Conservation (phyloP, 2,888 invertebrate genomes). For the Gastracanthus pulcherrimus region DNA sequence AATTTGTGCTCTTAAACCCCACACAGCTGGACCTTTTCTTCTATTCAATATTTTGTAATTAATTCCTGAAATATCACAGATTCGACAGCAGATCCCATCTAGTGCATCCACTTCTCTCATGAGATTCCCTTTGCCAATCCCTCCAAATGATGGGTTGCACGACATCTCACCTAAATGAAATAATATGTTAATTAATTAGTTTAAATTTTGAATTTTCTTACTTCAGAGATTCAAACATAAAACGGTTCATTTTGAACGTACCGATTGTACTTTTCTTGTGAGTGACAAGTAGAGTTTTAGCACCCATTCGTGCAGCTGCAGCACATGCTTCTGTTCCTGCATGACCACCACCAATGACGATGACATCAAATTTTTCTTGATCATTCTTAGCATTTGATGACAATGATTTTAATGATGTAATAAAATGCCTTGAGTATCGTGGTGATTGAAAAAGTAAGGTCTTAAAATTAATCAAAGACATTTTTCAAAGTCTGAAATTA, state of each 20-base stretch:
- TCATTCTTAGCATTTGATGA: slow-evolving; percentile 35
- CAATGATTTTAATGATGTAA: slow-evolving; percentile 54
- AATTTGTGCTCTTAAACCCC: slow-evolving; percentile 93
- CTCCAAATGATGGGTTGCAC: slow-evolving; percentile 95
- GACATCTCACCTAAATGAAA: slow-evolving; percentile 90
- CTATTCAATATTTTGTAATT: slow-evolving; percentile 90
- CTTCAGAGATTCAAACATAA: neutral
- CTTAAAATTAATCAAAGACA: slow-evolving; percentile 59
- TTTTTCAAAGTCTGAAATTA: slow-evolving; percentile 56
- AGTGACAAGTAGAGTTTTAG: slow-evolving; percentile 87
- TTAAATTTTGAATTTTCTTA: slow-evolving; percentile 2
- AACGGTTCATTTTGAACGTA: slow-evolving; percentile 66
- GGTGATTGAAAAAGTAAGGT: slow-evolving; percentile 24
- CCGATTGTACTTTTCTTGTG: slow-evolving; percentile 91
- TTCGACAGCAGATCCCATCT: slow-evolving; percentile 89
- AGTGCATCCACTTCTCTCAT: slow-evolving; percentile 93
- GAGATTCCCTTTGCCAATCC: slow-evolving; percentile 93
- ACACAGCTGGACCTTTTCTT: slow-evolving; percentile 91
- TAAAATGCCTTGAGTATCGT: neutral
- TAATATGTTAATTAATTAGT: neutral
- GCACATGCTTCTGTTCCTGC: slow-evolving; percentile 93
- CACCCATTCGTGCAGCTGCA: slow-evolving; percentile 91
- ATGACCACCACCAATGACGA: slow-evolving; percentile 94
- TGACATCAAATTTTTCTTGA: slow-evolving; percentile 82
- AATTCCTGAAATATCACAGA: slow-evolving; percentile 90